phyloP scores from a whole-genome alignment of 2,797 vertebrate species.

The Gouania willdenowi region DNA sequence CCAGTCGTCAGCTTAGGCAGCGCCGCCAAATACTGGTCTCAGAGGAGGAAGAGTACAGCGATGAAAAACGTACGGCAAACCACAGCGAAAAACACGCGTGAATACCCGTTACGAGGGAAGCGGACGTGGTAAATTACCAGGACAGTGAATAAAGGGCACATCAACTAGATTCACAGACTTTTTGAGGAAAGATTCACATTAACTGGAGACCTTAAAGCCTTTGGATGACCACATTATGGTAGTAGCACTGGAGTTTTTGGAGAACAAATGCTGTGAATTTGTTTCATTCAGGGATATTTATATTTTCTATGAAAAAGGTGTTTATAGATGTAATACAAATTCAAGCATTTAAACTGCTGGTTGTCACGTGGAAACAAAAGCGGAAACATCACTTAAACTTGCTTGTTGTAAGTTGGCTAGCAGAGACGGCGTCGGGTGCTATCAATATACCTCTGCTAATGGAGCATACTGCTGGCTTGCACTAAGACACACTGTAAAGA shows the following conservation, averaged over 20 bases:
- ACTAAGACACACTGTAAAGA: conserved; percentile 84
- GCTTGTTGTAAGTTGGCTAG: conserved; percentile 69
- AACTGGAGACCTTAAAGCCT: conserved; percentile 71
- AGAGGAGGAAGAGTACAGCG: conserved; percentile 55
- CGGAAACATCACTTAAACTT: conserved; percentile 56
- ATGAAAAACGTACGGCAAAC: conserved; percentile 42
- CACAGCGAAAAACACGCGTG: conserved; percentile 42
- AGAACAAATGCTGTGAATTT: conserved; percentile 84
- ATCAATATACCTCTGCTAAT: conserved; percentile 83
- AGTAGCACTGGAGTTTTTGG: conserved; percentile 81
- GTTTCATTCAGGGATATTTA: conserved; percentile 95
- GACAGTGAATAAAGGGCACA: conserved; percentile 74
- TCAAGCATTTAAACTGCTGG: conserved; percentile 83
- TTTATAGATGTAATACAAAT: conserved; percentile 80
- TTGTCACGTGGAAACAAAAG: conserved; percentile 71
- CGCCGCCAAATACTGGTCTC: conserved; percentile 25
- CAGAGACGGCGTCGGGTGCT: conserved; percentile 79
- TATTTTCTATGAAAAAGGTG: conserved; percentile 88
- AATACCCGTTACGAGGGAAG: conserved; percentile 77
- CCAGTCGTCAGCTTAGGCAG: conserved; percentile 39
- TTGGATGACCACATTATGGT: conserved; percentile 71
- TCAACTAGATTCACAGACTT: conserved; percentile 13
- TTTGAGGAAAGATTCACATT: conserved; percentile 26
- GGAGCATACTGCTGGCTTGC: conserved; percentile 83
- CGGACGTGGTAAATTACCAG: conserved; percentile 69